Percentiles rank a stretch among this genome's conserved stretches.
Evolutionary conservation across 2,888 invertebrate genomes (phyloP).

Genomic region (Heteropelma amictum): DNA sequence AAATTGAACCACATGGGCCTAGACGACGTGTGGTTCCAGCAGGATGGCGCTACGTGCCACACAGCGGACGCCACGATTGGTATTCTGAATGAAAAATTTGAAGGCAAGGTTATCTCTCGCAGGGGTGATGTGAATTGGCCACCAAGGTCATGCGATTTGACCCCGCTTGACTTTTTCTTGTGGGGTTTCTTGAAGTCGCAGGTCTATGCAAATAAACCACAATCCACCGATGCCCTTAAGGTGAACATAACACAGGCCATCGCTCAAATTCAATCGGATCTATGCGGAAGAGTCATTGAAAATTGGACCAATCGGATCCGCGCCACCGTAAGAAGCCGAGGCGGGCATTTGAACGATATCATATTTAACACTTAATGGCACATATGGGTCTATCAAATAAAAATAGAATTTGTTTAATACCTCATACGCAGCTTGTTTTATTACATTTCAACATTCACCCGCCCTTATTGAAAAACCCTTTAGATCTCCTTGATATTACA

Average conservation of each 20-base stretch:
- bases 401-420: background rate
- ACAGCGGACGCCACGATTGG: background rate
- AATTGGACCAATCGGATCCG: background rate
- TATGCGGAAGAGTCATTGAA: background rate
- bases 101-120: constrained; percentile 55
- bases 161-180: constrained; percentile 63
- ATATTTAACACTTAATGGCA: background rate
- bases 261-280: background rate
- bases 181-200: constrained; percentile 62
- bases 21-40: constrained; percentile 44
- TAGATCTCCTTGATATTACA: background rate
- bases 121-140: constrained; percentile 58
- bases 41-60: constrained; percentile 3
- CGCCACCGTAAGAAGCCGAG: background rate
- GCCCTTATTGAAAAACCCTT: too few species aligned
- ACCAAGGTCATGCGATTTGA: constrained; percentile 63
- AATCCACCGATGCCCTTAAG: background rate
- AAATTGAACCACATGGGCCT: constrained; percentile 49
- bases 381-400: background rate
- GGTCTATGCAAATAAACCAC: background rate
- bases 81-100: too few species aligned
- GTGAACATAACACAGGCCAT: background rate
- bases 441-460: too few species aligned
- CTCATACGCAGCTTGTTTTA: too few species aligned
- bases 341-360: background rate